phyloP scores from a whole-genome alignment of 2,797 vertebrate genomes.

The Silurus lanzhouensis region DNA sequence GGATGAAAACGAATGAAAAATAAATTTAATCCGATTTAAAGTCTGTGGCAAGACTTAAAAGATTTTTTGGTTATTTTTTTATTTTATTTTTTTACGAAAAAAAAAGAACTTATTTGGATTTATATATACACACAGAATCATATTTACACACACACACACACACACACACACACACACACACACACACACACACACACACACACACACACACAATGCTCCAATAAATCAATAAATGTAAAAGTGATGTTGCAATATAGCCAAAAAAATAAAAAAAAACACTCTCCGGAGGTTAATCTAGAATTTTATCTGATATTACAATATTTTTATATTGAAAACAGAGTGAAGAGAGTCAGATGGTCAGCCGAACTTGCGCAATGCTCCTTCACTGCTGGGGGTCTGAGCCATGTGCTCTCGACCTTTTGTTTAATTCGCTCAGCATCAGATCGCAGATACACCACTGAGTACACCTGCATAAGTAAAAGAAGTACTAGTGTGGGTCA shows the following conservation, averaged over 20 bases:
- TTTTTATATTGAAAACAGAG: background rate
- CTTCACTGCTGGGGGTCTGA: constrained; percentile 9
- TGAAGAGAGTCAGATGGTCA: background rate
- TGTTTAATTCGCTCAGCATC: constrained; percentile 21
- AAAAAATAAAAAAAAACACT: background rate
- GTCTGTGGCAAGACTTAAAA: no score
- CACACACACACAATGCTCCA: no score
- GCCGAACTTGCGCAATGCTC: constrained; percentile 10
- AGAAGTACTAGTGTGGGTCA: background rate
- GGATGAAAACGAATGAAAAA: background rate
- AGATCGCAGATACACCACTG: constrained; percentile 26
- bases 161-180: no score
- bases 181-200: no score
- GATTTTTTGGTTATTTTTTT: no score
- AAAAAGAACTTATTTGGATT: no score
- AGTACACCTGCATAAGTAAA: constrained; percentile 45
- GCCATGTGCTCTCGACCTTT: constrained; percentile 22
- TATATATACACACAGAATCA: no score
- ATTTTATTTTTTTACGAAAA: no score
- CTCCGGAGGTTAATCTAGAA: background rate
- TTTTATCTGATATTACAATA: background rate
- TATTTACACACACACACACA: no score
- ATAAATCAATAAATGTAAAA: background rate
- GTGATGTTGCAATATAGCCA: background rate
- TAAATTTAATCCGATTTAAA: background rate